These are phyloP conservation scores for Apamea epomidion DNA, from an alignment of 2,888 invertebrate genomes.

Conservation along the genomic window DNA sequence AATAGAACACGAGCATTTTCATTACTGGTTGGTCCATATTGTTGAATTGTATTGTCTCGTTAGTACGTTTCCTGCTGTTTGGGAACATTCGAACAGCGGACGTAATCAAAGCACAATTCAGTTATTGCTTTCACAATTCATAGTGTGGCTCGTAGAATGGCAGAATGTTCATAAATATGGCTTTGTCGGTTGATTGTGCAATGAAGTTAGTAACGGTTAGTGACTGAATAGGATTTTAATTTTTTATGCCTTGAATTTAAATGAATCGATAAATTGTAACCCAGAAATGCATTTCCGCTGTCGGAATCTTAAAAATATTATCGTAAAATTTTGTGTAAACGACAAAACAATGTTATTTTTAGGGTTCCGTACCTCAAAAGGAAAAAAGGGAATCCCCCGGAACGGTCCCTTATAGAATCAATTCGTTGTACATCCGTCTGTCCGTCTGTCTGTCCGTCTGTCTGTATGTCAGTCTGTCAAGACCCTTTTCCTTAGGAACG, in stretches of 20 bases:
- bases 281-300: not conserved
- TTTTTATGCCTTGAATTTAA: not conserved
- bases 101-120: slow-evolving; percentile 23
- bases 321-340: no score
- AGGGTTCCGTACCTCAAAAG: no score
- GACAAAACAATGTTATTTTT: no score
- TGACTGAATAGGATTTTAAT: not conserved
- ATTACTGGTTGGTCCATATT: slow-evolving; percentile 24
- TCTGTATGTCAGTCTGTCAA: no score
- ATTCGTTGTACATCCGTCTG: no score
- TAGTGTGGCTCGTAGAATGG: not conserved
- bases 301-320: no score
- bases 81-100: slow-evolving; percentile 17
- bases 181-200: slow-evolving; percentile 11
- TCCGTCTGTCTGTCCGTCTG: no score
- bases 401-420: no score
- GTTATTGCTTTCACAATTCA: slow-evolving; percentile 29
- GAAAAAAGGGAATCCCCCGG: no score
- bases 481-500: no score
- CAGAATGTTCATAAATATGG: slow-evolving; percentile 2
- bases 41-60: slow-evolving; percentile 35
- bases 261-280: not conserved
- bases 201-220: not conserved
- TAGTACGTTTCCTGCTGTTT: slow-evolving; percentile 23
- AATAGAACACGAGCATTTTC: slow-evolving; percentile 29